Evolutionary conservation across 2,888 invertebrate species (phyloP).

Genomic region (Nymphalis c-album): DNA sequence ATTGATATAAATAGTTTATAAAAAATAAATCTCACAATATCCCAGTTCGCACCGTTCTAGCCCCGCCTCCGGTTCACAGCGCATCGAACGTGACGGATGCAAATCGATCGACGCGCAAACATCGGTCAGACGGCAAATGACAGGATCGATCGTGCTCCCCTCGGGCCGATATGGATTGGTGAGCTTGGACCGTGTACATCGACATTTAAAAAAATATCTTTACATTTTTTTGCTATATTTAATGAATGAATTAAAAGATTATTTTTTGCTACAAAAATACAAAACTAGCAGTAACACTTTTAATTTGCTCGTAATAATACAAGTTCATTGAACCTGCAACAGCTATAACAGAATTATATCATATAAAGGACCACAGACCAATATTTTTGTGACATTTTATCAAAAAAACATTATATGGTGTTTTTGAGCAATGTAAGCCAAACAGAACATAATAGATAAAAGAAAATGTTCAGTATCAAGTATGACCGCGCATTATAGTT

Average conservation of each 20-base stretch:
- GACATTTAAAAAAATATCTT: not conserved
- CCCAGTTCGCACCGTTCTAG: constrained; percentile 23
- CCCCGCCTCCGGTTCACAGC: constrained; percentile 39
- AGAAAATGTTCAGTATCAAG: constrained; percentile 33
- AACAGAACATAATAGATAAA: constrained; percentile 7
- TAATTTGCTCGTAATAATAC: no score
- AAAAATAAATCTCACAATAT: not conserved
- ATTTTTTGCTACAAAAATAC: no score
- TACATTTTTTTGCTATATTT: no score
- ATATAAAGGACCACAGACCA: no score
- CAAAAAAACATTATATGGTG: not conserved
- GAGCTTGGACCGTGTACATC: constrained; percentile 2
- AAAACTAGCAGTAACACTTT: no score
- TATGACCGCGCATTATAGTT: constrained; percentile 42
- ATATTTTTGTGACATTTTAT: no score
- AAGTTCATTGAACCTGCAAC: no score
- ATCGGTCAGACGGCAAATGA: constrained; percentile 45
- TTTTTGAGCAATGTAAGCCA: constrained; percentile 11
- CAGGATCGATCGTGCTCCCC: constrained; percentile 41
- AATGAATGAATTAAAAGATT: no score
- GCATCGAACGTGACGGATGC: constrained; percentile 45
- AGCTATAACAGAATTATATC: no score
- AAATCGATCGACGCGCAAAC: constrained; percentile 46
- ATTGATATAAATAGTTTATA: no score
- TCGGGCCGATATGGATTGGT: constrained; percentile 25